Percentiles rank a stretch among this genome's conserved stretches.
Evolutionary conservation across 2,888 invertebrate genomes (phyloP).

Genomic region (Aethes cnicana): DNA sequence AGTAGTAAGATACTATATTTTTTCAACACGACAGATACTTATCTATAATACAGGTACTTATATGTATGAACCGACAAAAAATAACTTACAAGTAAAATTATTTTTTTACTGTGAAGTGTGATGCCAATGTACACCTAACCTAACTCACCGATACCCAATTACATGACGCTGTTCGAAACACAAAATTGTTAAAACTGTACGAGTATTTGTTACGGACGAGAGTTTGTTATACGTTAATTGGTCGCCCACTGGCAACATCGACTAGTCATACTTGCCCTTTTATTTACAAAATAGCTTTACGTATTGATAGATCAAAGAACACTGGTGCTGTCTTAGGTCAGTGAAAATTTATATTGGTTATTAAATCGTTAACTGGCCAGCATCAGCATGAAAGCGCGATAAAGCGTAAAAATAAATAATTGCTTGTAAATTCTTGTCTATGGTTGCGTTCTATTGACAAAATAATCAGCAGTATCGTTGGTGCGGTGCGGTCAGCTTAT

Average conservation of each 20-base stretch:
- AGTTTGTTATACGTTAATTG: conserved; percentile 78
- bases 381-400: conserved; percentile 59
- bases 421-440: conserved; percentile 43
- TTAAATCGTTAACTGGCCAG: conserved; percentile 70
- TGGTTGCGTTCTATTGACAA: conserved; percentile 33
- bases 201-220: conserved; percentile 74
- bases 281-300: neutral
- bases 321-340: conserved; percentile 54
- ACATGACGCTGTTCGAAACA: conserved; percentile 62
- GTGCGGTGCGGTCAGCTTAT: conserved; percentile 17
- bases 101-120: neutral
- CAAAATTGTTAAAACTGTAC: conserved; percentile 79
- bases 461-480: conserved; percentile 22
- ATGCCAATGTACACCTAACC: conserved; percentile 44
- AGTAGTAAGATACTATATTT: no score
- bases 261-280: conserved; percentile 45
- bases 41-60: no score
- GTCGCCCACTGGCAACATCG: conserved; percentile 57
- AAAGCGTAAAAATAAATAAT: conserved; percentile 67
- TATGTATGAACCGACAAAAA: no score
- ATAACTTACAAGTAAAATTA: no score
- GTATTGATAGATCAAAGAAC: conserved; percentile 29
- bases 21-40: no score
- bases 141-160: conserved; percentile 63
- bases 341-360: conserved; percentile 68